Percentiles rank a stretch among this genome's conserved stretches.
Evolutionary conservation across 1,140 invertebrate species (phyloP).

Genomic region (Lepidostoma basale): DNA sequence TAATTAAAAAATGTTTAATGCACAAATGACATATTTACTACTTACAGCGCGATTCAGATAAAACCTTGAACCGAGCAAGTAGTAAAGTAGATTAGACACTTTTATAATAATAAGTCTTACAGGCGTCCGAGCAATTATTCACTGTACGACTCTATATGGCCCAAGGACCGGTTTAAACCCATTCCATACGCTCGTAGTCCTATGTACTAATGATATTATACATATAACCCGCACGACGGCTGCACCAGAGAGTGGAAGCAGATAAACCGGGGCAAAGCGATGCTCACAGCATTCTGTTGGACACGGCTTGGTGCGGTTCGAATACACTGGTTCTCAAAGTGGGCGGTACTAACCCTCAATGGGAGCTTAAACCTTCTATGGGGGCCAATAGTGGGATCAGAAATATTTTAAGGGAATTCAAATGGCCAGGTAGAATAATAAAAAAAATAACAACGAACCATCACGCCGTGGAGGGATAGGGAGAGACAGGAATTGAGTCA

Average conservation of each 20-base stretch:
- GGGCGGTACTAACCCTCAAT: neutral
- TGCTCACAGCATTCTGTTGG: neutral
- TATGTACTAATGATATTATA: too few relatives aligned
- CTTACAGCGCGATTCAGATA: too few relatives aligned
- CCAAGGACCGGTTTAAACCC: neutral
- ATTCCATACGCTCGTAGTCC: neutral
- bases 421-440: neutral
- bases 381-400: neutral
- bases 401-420: neutral
- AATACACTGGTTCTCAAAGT: neutral
- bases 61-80: too few relatives aligned
- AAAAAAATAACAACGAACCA: too few relatives aligned
- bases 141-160: neutral
- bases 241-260: neutral
- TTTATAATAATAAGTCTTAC: too few relatives aligned
- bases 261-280: neutral
- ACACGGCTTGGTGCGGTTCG: neutral
- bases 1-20: too few relatives aligned
- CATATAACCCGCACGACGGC: neutral
- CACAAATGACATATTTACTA: too few relatives aligned
- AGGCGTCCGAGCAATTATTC: too few relatives aligned
- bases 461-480: too few relatives aligned
- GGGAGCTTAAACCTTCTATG: neutral
- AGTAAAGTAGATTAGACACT: too few relatives aligned
- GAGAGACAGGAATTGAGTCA: too few relatives aligned